Percentiles rank a stretch among this genome's conserved stretches.
Conservation (phyloP, 2,113 vertebrate genomes). For the Geococcyx californianus region DNA sequence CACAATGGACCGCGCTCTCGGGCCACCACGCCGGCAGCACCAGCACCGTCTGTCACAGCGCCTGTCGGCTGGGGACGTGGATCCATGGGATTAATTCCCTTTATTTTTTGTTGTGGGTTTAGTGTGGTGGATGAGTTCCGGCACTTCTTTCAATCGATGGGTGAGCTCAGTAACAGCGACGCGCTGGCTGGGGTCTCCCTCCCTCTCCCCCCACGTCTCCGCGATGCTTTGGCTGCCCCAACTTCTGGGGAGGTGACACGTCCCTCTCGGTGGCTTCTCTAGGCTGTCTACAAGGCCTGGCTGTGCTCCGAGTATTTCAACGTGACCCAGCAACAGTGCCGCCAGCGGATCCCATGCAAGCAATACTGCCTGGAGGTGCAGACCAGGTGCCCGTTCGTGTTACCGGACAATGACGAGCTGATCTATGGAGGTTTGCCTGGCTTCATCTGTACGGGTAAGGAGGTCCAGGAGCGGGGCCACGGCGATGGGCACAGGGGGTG, state of each 20-base stretch:
- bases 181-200: not conserved
- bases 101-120: not conserved
- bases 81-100: not conserved
- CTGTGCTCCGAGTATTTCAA: constrained; percentile 86
- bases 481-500: not conserved
- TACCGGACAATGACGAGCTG: constrained; percentile 85
- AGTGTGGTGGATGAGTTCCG: not conserved
- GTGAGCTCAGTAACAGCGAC: not conserved
- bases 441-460: constrained; percentile 85
- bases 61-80: not conserved
- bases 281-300: constrained; percentile 88
- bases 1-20: rapidly evolving
- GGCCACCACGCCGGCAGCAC: not conserved
- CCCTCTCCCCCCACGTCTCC: not conserved
- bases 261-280: not conserved
- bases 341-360: constrained; percentile 83
- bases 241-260: not conserved
- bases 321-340: constrained; percentile 83
- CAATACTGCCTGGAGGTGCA: constrained; percentile 88
- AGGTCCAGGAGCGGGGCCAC: not conserved
- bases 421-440: constrained; percentile 85
- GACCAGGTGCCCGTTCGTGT: constrained; percentile 84
- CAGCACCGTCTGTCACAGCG: rapidly evolving
- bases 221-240: rapidly evolving
- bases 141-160: rapidly evolving